Conservation (phyloP, 1,140 invertebrate genomes). For the Philopotamus ludificatus region DNA sequence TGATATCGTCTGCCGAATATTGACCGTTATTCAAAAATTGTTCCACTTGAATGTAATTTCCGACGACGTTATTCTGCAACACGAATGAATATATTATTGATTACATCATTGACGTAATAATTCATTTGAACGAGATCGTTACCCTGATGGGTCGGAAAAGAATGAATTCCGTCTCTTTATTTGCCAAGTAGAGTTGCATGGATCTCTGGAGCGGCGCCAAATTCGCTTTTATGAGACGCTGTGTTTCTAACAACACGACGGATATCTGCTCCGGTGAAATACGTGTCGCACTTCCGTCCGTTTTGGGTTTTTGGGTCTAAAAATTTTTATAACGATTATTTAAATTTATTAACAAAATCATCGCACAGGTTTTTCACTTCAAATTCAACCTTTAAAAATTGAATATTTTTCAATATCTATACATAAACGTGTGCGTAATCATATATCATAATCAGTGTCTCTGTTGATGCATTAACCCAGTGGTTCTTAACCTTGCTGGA, state of each 20-base stretch:
- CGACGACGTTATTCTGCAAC: slow-evolving; percentile 83
- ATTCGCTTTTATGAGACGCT: slow-evolving; percentile 75
- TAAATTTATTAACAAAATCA: not conserved
- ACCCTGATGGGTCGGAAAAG: slow-evolving; percentile 90
- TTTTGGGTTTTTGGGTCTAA: slow-evolving; percentile 26
- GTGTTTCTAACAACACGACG: slow-evolving; percentile 62
- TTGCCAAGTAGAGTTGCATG: slow-evolving; percentile 94
- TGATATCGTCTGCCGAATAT: slow-evolving; percentile 77
- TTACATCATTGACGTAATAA: not conserved
- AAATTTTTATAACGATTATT: slow-evolving; percentile 22
- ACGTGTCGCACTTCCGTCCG: not conserved
- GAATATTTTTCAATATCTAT: too few species aligned
- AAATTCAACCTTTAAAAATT: too few species aligned
- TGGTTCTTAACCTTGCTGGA: too few species aligned
- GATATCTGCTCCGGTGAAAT: slow-evolving; percentile 50
- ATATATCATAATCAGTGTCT: too few species aligned
- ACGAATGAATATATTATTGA: slow-evolving; percentile 32
- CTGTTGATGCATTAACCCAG: too few species aligned
- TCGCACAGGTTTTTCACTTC: too few species aligned
- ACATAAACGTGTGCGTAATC: too few species aligned
- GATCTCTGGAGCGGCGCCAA: slow-evolving; percentile 78
- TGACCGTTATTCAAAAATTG: slow-evolving; percentile 70
- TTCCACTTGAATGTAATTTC: slow-evolving; percentile 78
- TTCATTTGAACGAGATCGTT: slow-evolving; percentile 42
- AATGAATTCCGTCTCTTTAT: slow-evolving; percentile 94